phyloP scores from a whole-genome alignment of 2,888 invertebrate species.

The Helicoverpa assulta region DNA sequence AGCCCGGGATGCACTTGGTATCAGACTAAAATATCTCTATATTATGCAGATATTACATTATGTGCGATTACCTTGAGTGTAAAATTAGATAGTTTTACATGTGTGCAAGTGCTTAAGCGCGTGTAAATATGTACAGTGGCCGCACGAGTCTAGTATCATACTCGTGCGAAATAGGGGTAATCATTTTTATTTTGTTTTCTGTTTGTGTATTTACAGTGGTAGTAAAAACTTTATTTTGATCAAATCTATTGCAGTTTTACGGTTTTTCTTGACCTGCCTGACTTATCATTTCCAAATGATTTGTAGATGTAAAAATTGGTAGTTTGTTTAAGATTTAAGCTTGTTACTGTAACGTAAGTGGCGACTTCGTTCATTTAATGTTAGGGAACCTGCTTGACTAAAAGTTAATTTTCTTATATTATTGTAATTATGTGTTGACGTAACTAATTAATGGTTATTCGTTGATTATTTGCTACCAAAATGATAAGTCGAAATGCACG shows the following conservation, averaged over 20 bases:
- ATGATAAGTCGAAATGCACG: too few relatives aligned
- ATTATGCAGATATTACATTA: constrained; percentile 83
- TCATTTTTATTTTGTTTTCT: constrained; percentile 39
- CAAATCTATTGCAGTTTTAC: constrained; percentile 25
- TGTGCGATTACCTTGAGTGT: constrained; percentile 80
- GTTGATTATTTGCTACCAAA: too few relatives aligned
- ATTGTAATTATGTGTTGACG: too few relatives aligned
- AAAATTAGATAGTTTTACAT: constrained; percentile 81
- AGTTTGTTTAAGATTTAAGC: not conserved
- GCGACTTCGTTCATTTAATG: not conserved
- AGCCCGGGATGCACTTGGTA: constrained; percentile 73
- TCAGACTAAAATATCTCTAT: constrained; percentile 79
- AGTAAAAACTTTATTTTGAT: constrained; percentile 47
- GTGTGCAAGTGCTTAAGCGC: constrained; percentile 72
- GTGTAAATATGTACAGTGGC: constrained; percentile 71
- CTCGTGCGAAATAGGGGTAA: constrained; percentile 42
- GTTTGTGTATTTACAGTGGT: constrained; percentile 36
- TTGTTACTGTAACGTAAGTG: not conserved
- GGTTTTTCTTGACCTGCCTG: constrained; percentile 15
- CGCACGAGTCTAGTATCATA: constrained; percentile 52
- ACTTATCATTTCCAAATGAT: constrained; percentile 17
- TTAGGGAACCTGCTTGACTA: too few relatives aligned
- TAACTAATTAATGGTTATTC: too few relatives aligned
- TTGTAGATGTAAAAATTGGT: constrained; percentile 8
- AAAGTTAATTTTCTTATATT: too few relatives aligned